Base-by-base conservation (phyloP, 2,113 vertebrate genomes). In the Columba livia region DNA sequence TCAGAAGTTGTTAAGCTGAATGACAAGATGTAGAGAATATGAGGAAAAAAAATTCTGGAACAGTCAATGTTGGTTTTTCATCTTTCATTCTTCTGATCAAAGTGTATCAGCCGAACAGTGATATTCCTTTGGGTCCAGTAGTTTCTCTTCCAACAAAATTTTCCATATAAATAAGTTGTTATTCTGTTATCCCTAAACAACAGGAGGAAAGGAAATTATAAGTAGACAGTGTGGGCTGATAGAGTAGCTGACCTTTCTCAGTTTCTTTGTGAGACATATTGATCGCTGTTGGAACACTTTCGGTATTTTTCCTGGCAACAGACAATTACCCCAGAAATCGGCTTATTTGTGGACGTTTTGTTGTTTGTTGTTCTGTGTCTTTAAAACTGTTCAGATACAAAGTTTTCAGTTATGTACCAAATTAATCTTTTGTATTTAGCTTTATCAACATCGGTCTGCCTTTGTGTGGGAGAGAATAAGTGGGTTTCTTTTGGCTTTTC, bases 81-180 rank as follows among this genome's bases (percentile, higher is more conserved):
- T 95, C 96, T 97, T 97, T 96, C 73, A 80, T 98, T 98, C 93
- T 81, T 72, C 57, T 98, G 96, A 98, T 98, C 97, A 98, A 98
- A 98, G 97, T 93, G 47, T 96, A 92, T 60, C 83, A 94, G 95
- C 79, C 95, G 94, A n/a, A 53, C 91, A 96, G 95, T 92, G 97
- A 96, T 95, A 89, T 96, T 98, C 97, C 95, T 96, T 96, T 94
- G 97, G 97, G 91, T 96, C 79, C 92, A 95, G 79, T 92, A 94
- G 85, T 57, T 91, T 87, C 13, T 93, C 47, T 77, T 98, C 97
- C 95, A 97, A 96, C 65, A 94, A 98, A 97, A 95, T 98, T 93
- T 94, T 97, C 89, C 66, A 58, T 95, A 97, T 98, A 97, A 98
- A 97, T 98, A 98, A 98, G 97, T 98, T 98, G 97, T 98, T 94